Conservation (phyloP, 2,888 invertebrate genomes). For the Unio pictorum region DNA sequence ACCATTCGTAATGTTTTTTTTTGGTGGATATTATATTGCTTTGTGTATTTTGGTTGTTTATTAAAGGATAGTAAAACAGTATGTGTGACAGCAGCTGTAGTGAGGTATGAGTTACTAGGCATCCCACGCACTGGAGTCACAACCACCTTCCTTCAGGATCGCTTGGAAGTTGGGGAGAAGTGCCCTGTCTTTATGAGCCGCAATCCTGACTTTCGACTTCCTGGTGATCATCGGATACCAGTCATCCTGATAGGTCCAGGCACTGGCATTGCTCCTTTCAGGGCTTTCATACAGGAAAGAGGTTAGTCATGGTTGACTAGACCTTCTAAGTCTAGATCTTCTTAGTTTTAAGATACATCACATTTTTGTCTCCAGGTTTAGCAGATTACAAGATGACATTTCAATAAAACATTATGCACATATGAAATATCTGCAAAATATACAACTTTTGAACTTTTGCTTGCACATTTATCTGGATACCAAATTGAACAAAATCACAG, state of each 20-base stretch:
- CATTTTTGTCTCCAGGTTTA: too few relatives aligned
- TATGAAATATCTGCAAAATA: too few relatives aligned
- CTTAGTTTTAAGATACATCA: too few relatives aligned
- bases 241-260: constrained; percentile 94
- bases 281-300: constrained; percentile 83
- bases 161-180: constrained; percentile 25
- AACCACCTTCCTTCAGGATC: constrained; percentile 49
- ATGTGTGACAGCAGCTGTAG: constrained; percentile 51
- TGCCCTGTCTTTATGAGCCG: constrained; percentile 56
- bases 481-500: too few relatives aligned
- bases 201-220: constrained; percentile 56
- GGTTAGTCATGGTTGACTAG: constrained; percentile 38
- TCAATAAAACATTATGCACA: too few relatives aligned
- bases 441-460: too few relatives aligned
- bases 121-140: constrained; percentile 45
- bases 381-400: too few relatives aligned
- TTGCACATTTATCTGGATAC: too few relatives aligned
- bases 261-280: constrained; percentile 95
- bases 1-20: neutral
- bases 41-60: neutral
- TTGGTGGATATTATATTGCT: too few relatives aligned
- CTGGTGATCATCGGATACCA: constrained; percentile 72
- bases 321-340: too few relatives aligned
- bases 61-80: constrained; percentile 35
- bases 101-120: constrained; percentile 39